Percentiles rank a stretch among this genome's conserved stretches.
phyloP scores from a whole-genome alignment of 2,113 vertebrate genomes.

The Hypanus sabinus region DNA sequence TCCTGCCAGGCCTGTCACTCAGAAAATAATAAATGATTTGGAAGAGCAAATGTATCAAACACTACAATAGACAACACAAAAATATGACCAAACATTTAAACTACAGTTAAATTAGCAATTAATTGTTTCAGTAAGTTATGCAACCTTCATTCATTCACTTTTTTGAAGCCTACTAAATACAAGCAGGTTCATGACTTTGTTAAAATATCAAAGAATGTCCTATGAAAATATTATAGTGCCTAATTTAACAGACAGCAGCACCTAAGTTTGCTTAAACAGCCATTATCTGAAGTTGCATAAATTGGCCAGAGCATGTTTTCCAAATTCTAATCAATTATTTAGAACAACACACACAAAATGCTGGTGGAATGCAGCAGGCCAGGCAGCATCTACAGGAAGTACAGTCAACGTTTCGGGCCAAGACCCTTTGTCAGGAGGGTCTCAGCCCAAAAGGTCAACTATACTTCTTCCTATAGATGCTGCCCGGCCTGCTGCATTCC shows the following conservation, averaged over 20 bases:
- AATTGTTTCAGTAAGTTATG: not conserved
- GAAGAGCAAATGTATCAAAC: not conserved
- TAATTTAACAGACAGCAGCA: not conserved
- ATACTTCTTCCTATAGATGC: too few relatives aligned
- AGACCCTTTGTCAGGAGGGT: too few relatives aligned
- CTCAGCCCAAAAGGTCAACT: too few relatives aligned
- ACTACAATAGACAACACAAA: not conserved
- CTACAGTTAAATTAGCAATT: not conserved
- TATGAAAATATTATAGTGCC: not conserved
- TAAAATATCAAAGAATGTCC: not conserved
- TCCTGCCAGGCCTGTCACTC: not conserved
- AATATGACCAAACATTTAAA: not conserved
- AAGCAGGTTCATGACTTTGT: not conserved
- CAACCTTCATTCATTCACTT: not conserved
- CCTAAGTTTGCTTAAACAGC: not conserved
- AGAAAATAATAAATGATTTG: not conserved
- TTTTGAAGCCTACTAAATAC: not conserved
- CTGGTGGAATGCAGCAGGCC: too few relatives aligned
- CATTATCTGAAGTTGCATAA: not conserved
- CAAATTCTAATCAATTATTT: not conserved
- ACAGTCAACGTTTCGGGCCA: too few relatives aligned
- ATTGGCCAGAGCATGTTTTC: not conserved
- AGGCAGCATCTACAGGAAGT: too few relatives aligned
- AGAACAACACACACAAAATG: too few relatives aligned
- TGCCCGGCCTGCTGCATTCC: too few relatives aligned